phyloP scores from a whole-genome alignment of 1,140 invertebrate genomes.

The Sycophaga agraensis region DNA sequence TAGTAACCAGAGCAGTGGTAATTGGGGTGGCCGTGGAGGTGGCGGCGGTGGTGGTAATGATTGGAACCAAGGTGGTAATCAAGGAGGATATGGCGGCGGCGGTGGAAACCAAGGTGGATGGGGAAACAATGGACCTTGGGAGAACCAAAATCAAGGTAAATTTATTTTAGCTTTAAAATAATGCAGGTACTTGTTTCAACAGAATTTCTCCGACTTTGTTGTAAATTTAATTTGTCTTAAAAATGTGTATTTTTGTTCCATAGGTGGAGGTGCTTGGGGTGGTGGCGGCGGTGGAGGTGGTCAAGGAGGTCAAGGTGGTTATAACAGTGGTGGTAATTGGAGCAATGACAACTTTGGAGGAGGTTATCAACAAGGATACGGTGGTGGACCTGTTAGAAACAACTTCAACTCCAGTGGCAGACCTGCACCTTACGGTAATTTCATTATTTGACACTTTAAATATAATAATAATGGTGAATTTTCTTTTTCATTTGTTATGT shows the following conservation, averaged over 20 bases:
- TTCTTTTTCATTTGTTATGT: too few species aligned
- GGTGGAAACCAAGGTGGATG: slow-evolving; percentile 55
- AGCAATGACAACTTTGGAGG: slow-evolving; percentile 69
- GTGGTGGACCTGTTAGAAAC: slow-evolving; percentile 68
- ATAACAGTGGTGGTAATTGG: slow-evolving; percentile 61
- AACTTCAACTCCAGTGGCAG: slow-evolving; percentile 67
- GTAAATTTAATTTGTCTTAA: too few species aligned
- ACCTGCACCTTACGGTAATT: slow-evolving; percentile 69
- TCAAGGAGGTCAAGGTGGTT: slow-evolving; percentile 59
- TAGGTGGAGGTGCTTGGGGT: slow-evolving; percentile 18
- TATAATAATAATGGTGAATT: too few species aligned
- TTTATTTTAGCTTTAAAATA: neutral
- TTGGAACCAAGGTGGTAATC: slow-evolving; percentile 57
- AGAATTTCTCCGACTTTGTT: too few species aligned
- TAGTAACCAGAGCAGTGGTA: slow-evolving; percentile 46
- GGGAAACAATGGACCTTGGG: slow-evolving; percentile 54
- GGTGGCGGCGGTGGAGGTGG: slow-evolving; percentile 50
- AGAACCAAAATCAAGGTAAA: slow-evolving; percentile 55
- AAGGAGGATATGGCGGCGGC: slow-evolving; percentile 57
- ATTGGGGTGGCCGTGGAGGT: slow-evolving; percentile 46
- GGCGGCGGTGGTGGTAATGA: slow-evolving; percentile 50
- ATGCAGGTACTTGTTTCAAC: neutral
- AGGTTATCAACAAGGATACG: slow-evolving; percentile 74
- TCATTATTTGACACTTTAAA: too few species aligned
- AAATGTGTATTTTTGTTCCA: neutral